Evolutionary conservation across 2,888 invertebrate species (phyloP).

Genomic region (Helicoverpa assulta): DNA sequence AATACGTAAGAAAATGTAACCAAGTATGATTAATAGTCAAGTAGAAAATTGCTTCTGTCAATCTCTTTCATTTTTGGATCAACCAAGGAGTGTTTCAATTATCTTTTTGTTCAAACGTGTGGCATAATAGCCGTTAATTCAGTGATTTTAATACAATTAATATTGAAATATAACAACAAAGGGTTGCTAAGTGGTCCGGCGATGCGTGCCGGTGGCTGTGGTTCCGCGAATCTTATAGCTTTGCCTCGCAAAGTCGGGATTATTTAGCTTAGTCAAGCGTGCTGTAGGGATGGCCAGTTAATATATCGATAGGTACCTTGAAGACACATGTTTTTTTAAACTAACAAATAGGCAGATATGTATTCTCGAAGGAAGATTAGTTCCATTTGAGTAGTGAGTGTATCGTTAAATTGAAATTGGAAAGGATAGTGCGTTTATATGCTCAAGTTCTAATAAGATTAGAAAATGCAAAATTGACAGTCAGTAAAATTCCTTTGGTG

Average conservation of each 20-base stretch:
- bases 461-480: no score
- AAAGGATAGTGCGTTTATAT: not conserved
- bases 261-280: slow-evolving; percentile 82
- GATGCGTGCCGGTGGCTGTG: slow-evolving; percentile 73
- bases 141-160: slow-evolving; percentile 64
- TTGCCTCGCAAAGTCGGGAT: slow-evolving; percentile 76
- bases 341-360: not conserved
- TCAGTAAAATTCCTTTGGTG: no score
- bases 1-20: no score
- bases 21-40: no score
- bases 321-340: no score
- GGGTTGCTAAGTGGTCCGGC: slow-evolving; percentile 73
- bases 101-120: slow-evolving; percentile 31
- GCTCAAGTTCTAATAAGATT: not conserved
- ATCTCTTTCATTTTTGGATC: not conserved
- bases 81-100: not conserved
- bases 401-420: not conserved
- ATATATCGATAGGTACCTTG: slow-evolving; percentile 37
- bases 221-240: slow-evolving; percentile 81
- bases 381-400: not conserved
- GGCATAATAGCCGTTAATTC: slow-evolving; percentile 39
- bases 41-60: not conserved
- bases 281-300: slow-evolving; percentile 56
- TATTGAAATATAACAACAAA: slow-evolving; percentile 66
- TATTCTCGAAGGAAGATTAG: no score